Conservation (phyloP, 2,797 vertebrate species). For the Cuniculus paca region DNA sequence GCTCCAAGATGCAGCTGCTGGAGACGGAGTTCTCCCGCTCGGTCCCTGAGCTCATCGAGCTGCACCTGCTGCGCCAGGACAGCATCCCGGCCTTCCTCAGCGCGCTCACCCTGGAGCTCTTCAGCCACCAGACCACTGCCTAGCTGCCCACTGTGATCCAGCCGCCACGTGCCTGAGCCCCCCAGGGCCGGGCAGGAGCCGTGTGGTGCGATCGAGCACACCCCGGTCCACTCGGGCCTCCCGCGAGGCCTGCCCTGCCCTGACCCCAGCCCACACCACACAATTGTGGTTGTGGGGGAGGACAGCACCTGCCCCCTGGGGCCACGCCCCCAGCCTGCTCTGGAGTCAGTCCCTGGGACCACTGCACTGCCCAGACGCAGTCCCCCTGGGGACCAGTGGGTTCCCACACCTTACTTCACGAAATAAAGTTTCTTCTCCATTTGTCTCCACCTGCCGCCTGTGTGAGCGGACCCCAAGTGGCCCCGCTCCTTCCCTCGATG, state of each 20-base stretch:
- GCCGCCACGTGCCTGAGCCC: not conserved
- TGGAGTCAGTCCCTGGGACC: not conserved
- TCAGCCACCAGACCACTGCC: constrained; percentile 92
- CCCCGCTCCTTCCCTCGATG: not conserved
- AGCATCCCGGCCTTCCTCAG: constrained; percentile 96
- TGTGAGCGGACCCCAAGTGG: not conserved
- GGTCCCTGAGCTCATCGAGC: constrained; percentile 92
- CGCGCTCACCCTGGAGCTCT: constrained; percentile 94
- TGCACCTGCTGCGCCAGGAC: constrained; percentile 96
- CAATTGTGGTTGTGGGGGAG: not conserved
- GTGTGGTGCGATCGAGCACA: not conserved
- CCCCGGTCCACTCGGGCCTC: not conserved
- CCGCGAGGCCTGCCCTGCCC: accelerated
- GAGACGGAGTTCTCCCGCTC: constrained; percentile 96
- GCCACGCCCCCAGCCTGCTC: not conserved
- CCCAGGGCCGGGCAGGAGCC: not conserved
- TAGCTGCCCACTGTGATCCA: constrained; percentile 73
- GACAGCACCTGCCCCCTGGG: not conserved
- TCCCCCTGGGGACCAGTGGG: not conserved
- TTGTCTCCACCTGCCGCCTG: not conserved
- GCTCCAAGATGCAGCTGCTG: constrained; percentile 90
- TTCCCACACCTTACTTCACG: not conserved
- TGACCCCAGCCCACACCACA: not conserved
- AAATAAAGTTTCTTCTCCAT: constrained; percentile 48
- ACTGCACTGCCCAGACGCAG: not conserved